A percentile compares a stretch with the other conserved stretches of the same genome.
phyloP scores from a whole-genome alignment of 2,888 invertebrate genomes.

The Sarcophaga carnaria region DNA sequence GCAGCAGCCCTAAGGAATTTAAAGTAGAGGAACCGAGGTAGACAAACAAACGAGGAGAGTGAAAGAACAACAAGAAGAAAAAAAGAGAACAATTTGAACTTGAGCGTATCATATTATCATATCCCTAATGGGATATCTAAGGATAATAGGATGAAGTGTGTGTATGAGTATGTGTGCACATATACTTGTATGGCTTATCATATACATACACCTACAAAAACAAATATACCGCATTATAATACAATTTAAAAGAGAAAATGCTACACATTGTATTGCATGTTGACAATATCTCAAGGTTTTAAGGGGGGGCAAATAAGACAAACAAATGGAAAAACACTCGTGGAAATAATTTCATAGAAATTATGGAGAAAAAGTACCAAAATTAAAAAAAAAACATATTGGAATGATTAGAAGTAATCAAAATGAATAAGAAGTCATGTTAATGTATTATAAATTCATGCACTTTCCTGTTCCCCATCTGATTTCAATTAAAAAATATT shows the following conservation, averaged over 20 bases:
- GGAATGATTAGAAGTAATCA: too few relatives aligned
- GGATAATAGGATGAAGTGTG: slow-evolving; percentile 13
- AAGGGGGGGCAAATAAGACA: not conserved
- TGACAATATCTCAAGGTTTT: slow-evolving; percentile 52
- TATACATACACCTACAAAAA: not conserved
- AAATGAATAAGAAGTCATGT: too few relatives aligned
- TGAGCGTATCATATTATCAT: slow-evolving; percentile 65
- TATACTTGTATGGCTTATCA: not conserved
- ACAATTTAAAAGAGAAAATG: slow-evolving; percentile 20
- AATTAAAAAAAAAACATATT: too few relatives aligned
- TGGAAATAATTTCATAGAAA: slow-evolving; percentile 5
- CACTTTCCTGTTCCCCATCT: too few relatives aligned
- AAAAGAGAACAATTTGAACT: slow-evolving; percentile 50
- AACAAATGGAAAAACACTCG: slow-evolving; percentile 4
- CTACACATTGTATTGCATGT: slow-evolving; percentile 19
- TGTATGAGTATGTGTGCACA: not conserved
- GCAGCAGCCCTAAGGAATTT: slow-evolving; percentile 22
- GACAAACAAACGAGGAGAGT: not conserved
- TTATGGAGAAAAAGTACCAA: not conserved
- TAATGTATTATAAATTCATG: too few relatives aligned
- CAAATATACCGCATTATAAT: slow-evolving; percentile 15
- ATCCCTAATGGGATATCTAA: slow-evolving; percentile 62
- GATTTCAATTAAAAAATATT: too few relatives aligned
- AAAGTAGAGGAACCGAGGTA: not conserved
- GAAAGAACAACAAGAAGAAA: not conserved